Base-by-base conservation (phyloP, 37 sponge, comb jelly and placozoan species). In the Halisarca cf. caerulea region DNA sequence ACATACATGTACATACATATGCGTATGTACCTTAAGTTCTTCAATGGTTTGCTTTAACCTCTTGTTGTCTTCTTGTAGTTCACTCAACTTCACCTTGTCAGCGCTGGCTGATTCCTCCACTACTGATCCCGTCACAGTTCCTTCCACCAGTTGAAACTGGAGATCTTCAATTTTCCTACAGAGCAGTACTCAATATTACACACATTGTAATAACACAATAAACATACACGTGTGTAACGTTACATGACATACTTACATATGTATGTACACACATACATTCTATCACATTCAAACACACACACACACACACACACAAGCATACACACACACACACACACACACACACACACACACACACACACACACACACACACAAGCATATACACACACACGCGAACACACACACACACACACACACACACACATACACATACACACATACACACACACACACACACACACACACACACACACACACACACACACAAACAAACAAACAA, bases 91-190 rank as follows among this genome's bases (percentile, higher is more conserved):
- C 2, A 24, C 45, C 24, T 37, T 45, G 20, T 80, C 80, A 18
- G 44, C 58, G 17, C 24, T 69, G 2, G 85, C 33, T 0, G 77
- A 79, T 2, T 28, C 82, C 79, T 92, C 83, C 61, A 88, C 55
- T 51, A 85, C 43, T 69, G 88, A 88, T 1, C 86, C 86, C 55
- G 88, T 88, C 43, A 94, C 82, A 14, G 21, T 61, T 44, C 81
- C 80, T 47, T 94, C 94, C 77, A 87, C 91, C 55, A 94, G 38
- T 39, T 78, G 88, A 82, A 94, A 94, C 78, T 94, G 89, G 0
- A 94, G 86, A 54, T 94, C 94, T 21, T 94, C 94, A 32, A 86
- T 83, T 79, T 85, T 57, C 66, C 94, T 94, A 61, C 47, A n/a
- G n/a, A n/a, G n/a, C n/a, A n/a, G n/a, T n/a, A n/a, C n/a, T n/a